Evolutionary conservation across 1,140 invertebrate genomes (phyloP).

Genomic region (Penaeus chinensis): DNA sequence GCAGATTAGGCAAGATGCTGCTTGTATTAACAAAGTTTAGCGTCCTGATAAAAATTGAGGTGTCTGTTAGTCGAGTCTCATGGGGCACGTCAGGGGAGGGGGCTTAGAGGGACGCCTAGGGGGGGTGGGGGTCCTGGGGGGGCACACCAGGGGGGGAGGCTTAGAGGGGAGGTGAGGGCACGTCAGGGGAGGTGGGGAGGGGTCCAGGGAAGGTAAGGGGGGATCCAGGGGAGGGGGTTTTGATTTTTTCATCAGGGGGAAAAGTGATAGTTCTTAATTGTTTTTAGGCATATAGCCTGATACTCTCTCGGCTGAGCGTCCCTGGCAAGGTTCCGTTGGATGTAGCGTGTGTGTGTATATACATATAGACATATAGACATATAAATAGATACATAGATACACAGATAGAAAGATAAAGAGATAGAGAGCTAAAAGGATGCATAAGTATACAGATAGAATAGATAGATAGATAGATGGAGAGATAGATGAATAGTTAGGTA

Average conservation of each 20-base stretch:
- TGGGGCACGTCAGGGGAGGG: slow-evolving; percentile 6
- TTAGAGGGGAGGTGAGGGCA: not conserved
- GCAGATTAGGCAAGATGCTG: slow-evolving; percentile 53
- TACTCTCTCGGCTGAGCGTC: too few relatives aligned
- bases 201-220: not conserved
- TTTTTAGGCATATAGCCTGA: too few relatives aligned
- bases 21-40: slow-evolving; percentile 58
- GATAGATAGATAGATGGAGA: too few relatives aligned
- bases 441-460: too few relatives aligned
- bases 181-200: slow-evolving; percentile 10
- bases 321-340: too few relatives aligned
- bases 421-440: too few relatives aligned
- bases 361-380: too few relatives aligned
- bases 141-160: not conserved
- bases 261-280: too few relatives aligned
- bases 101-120: slow-evolving; percentile 1
- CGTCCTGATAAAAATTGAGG: slow-evolving; percentile 54
- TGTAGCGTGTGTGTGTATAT: too few relatives aligned
- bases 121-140: not conserved
- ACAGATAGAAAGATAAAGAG: too few relatives aligned
- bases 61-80: slow-evolving; percentile 49
- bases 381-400: too few relatives aligned
- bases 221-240: not conserved
- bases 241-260: not conserved
- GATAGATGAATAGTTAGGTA: too few relatives aligned